Percentiles rank a stretch among this genome's conserved stretches.
Conservation (phyloP, 2,888 invertebrate genomes). For the Eilema griseolum region DNA sequence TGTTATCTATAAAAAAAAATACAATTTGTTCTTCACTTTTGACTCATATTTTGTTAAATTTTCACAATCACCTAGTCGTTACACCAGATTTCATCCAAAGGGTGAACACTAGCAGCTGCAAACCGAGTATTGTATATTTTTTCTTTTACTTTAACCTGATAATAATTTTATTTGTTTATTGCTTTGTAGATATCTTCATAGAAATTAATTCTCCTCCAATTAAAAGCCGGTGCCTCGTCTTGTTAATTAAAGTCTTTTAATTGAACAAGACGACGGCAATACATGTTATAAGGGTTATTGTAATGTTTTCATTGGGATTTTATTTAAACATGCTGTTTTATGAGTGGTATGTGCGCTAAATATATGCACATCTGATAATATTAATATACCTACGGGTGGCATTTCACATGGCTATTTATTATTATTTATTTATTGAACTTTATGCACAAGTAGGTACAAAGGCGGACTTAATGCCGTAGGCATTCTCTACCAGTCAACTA, state of each 20-base stretch:
- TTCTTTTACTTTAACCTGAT: conserved; percentile 28
- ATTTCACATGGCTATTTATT: too few species aligned
- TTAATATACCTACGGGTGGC: too few species aligned
- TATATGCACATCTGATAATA: not conserved
- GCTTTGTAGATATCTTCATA: conserved; percentile 25
- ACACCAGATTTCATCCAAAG: not conserved
- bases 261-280: conserved; percentile 21
- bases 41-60: too few species aligned
- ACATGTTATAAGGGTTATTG: conserved; percentile 3
- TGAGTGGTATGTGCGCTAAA: not conserved
- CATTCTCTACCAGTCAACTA: too few species aligned
- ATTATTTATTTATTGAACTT: too few species aligned
- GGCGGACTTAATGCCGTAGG: too few species aligned
- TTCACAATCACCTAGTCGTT: too few species aligned
- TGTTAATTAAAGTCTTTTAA: conserved; percentile 3
- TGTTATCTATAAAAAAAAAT: too few species aligned
- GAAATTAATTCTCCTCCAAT: conserved; percentile 10
- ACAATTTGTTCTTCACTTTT: too few species aligned
- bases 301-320: conserved; percentile 13
- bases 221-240: not conserved
- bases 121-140: conserved; percentile 25
- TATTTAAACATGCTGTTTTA: not conserved
- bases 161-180: conserved; percentile 45
- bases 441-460: too few species aligned
- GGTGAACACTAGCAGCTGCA: conserved; percentile 4